phyloP scores from a whole-genome alignment of 2,797 vertebrate genomes.

The Schizothorax lantsangensis region DNA sequence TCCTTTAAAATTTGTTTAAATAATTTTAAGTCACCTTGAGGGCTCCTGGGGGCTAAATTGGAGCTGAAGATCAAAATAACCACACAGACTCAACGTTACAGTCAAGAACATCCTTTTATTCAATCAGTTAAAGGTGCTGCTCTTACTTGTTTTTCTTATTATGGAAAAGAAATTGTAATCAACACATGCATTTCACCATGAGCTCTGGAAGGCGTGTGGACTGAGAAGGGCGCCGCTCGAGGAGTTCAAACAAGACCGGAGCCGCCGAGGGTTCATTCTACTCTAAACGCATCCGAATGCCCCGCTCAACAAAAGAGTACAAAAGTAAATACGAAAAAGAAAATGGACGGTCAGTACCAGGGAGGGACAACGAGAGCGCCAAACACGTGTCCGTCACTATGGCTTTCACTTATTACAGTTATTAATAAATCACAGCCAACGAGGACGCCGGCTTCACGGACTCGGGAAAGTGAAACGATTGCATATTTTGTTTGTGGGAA shows the following conservation, averaged over 20 bases:
- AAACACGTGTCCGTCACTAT: constrained; percentile 63
- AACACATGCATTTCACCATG: constrained; percentile 90
- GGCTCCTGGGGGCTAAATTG: background rate
- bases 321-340: constrained; percentile 61
- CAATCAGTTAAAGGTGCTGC: constrained; percentile 86
- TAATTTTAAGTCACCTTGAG: background rate
- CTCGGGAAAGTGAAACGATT: constrained; percentile 55
- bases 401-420: constrained; percentile 71
- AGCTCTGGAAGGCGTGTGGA: constrained; percentile 76
- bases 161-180: constrained; percentile 92
- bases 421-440: constrained; percentile 66
- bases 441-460: constrained; percentile 73
- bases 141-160: constrained; percentile 87
- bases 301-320: constrained; percentile 55
- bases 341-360: constrained; percentile 60
- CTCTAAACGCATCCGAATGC: constrained; percentile 64
- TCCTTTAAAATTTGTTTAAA: background rate
- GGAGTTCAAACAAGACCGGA: constrained; percentile 45
- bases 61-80: constrained; percentile 38
- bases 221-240: constrained; percentile 63
- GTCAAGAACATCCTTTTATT: constrained; percentile 90
- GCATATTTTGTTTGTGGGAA: constrained; percentile 62
- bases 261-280: constrained; percentile 61
- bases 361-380: constrained; percentile 53
- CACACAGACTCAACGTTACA: constrained; percentile 70